A percentile compares a stretch with the other conserved stretches of the same genome.
Evolutionary conservation across 2,888 invertebrate species (phyloP).

Genomic region (Oxyteleia sp.): DNA sequence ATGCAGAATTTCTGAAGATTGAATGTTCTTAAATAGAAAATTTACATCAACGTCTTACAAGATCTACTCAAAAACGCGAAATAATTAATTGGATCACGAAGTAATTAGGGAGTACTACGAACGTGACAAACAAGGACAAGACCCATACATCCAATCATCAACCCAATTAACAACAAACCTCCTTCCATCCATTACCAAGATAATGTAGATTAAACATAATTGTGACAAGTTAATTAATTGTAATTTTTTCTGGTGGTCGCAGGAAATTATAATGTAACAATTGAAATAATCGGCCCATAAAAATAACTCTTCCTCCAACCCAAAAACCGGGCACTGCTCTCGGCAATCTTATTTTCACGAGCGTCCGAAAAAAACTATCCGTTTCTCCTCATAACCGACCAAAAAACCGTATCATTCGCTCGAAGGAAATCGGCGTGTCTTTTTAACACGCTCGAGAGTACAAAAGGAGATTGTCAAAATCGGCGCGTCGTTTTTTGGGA

Average conservation of each 20-base stretch:
- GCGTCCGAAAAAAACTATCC: slow-evolving; percentile 15
- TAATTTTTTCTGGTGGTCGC: too few relatives aligned
- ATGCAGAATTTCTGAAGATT: too few relatives aligned
- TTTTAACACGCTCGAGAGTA: slow-evolving; percentile 23
- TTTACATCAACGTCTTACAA: too few relatives aligned
- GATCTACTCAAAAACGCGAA: neutral
- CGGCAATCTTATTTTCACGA: neutral
- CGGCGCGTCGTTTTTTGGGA: slow-evolving; percentile 37
- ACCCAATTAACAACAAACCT: slow-evolving; percentile 25
- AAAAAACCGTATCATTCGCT: slow-evolving; percentile 34
- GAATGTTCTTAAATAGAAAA: too few relatives aligned
- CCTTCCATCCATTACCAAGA: slow-evolving; percentile 5
- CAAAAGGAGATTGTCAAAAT: slow-evolving; percentile 33
- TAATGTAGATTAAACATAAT: neutral
- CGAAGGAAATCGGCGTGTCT: slow-evolving; percentile 39
- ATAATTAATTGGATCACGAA: slow-evolving; percentile 21
- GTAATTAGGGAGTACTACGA: slow-evolving; percentile 1
- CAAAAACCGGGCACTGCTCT: neutral
- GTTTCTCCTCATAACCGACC: neutral
- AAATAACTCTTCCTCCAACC: neutral
- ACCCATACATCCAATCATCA: slow-evolving; percentile 16
- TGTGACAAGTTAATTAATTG: neutral
- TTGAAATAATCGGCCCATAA: neutral
- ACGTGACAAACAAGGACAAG: slow-evolving; percentile 19
- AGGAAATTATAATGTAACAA: neutral